Percentiles rank a stretch among this genome's conserved stretches.
Conservation (phyloP, 1,140 invertebrate genomes). For the Drosophila albomicans region DNA sequence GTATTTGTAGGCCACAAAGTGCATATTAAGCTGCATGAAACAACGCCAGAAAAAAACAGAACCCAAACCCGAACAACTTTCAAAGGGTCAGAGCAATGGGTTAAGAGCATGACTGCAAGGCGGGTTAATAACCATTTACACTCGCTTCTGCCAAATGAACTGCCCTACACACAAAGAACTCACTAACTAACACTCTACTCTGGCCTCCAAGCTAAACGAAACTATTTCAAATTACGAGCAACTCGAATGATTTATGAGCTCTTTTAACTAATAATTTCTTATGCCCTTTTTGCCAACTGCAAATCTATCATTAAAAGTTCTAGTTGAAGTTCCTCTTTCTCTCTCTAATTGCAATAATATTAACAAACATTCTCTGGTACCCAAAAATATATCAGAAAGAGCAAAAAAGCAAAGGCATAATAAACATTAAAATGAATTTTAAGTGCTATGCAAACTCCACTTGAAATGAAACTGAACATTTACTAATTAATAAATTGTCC, state of each 20-base stretch:
- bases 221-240: conserved; percentile 15
- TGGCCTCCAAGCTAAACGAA: conserved; percentile 11
- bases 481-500: too few relatives aligned
- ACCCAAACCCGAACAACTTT: conserved; percentile 21
- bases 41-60: conserved; percentile 10
- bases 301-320: conserved; percentile 3
- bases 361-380: too few relatives aligned
- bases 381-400: too few relatives aligned
- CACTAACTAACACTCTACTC: not conserved
- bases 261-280: conserved; percentile 4
- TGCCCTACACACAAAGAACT: not conserved
- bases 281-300: conserved; percentile 1
- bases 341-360: too few relatives aligned
- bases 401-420: too few relatives aligned
- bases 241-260: conserved; percentile 27
- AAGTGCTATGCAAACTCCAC: too few relatives aligned
- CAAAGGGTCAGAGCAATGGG: conserved; percentile 64
- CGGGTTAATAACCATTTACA: conserved; percentile 48
- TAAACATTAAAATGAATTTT: too few relatives aligned
- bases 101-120: conserved; percentile 54
- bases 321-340: not conserved
- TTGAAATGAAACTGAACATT: too few relatives aligned
- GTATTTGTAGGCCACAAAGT: conserved; percentile 79
- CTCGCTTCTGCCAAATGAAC: conserved; percentile 38
- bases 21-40: conserved; percentile 66